A percentile compares a stretch with the other conserved stretches of the same genome.
phyloP scores from a whole-genome alignment of 2,888 invertebrate genomes.

The Campaea margaritaria region DNA sequence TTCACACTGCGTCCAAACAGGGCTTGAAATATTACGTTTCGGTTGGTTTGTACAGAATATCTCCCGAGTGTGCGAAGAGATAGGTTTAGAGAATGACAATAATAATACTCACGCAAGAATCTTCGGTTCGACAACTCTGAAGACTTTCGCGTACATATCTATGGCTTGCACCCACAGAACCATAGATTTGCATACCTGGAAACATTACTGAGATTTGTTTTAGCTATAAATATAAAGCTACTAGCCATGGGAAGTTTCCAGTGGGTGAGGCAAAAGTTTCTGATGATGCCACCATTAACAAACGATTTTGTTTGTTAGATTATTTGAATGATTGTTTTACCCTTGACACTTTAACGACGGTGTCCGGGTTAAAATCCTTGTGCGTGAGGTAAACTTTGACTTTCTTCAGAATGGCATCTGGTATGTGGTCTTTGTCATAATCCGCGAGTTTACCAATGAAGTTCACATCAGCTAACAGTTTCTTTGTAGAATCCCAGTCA shows the following conservation, averaged over 20 bases:
- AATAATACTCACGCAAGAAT: constrained; percentile 87
- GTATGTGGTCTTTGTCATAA: constrained; percentile 95
- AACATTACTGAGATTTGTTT: constrained; percentile 50
- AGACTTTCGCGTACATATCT: constrained; percentile 94
- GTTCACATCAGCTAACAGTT: constrained; percentile 91
- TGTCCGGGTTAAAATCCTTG: constrained; percentile 93
- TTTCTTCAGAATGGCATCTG: constrained; percentile 90
- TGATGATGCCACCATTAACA: no score
- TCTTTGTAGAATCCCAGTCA: constrained; percentile 94
- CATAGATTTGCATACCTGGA: constrained; percentile 95
- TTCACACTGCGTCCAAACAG: no score
- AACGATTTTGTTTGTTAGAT: no score
- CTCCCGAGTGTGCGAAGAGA: no score
- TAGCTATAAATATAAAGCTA: no score
- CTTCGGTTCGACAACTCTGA: constrained; percentile 95
- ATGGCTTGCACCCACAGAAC: constrained; percentile 97
- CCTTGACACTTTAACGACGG: constrained; percentile 90
- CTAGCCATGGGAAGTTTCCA: no score
- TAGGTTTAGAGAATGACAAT: neutral
- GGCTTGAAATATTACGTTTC: no score
- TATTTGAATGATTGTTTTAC: constrained; percentile 45
- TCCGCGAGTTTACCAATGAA: constrained; percentile 93
- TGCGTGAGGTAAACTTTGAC: constrained; percentile 93
- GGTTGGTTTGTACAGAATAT: no score
- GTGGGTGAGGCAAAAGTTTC: no score